These are phyloP conservation scores for Scaptomyza graminum DNA, from an alignment of 1,140 invertebrate species.

Conservation along the genomic window DNA sequence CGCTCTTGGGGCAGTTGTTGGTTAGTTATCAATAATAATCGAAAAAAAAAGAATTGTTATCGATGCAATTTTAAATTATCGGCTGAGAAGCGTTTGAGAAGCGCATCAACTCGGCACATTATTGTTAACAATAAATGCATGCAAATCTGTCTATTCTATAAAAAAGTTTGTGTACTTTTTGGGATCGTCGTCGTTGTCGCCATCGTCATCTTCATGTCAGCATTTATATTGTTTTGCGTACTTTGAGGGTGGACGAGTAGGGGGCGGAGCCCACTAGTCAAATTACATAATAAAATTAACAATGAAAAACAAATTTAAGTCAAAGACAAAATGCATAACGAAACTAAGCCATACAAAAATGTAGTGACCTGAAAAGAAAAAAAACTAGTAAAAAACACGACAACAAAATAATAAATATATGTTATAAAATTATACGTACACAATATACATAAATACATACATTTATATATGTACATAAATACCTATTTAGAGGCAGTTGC, in stretches of 20 bases:
- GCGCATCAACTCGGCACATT: slow-evolving; percentile 17
- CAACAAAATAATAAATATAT: slow-evolving; percentile 13
- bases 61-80: slow-evolving; percentile 45
- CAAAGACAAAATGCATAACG: slow-evolving; percentile 26
- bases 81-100: slow-evolving; percentile 60
- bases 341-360: slow-evolving; percentile 59
- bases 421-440: slow-evolving; percentile 56
- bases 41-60: background rate
- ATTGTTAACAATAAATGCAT: slow-evolving; percentile 8
- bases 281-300: slow-evolving; percentile 1
- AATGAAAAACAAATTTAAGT: slow-evolving; percentile 10
- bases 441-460: slow-evolving; percentile 36
- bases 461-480: slow-evolving; percentile 36
- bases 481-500: slow-evolving; percentile 53
- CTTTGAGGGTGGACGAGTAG: no score
- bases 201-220: no score
- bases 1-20: slow-evolving; percentile 26
- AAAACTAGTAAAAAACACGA: slow-evolving; percentile 11
- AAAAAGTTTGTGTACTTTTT: no score
- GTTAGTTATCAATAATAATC: slow-evolving; percentile 17
- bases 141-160: background rate
- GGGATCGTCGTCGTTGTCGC: no score
- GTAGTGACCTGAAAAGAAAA: slow-evolving; percentile 70
- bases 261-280: background rate
- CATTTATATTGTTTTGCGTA: no score